These are phyloP conservation scores for Amphibalanus amphitrite DNA, from an alignment of 1,140 invertebrate species.

Conservation along the genomic window DNA sequence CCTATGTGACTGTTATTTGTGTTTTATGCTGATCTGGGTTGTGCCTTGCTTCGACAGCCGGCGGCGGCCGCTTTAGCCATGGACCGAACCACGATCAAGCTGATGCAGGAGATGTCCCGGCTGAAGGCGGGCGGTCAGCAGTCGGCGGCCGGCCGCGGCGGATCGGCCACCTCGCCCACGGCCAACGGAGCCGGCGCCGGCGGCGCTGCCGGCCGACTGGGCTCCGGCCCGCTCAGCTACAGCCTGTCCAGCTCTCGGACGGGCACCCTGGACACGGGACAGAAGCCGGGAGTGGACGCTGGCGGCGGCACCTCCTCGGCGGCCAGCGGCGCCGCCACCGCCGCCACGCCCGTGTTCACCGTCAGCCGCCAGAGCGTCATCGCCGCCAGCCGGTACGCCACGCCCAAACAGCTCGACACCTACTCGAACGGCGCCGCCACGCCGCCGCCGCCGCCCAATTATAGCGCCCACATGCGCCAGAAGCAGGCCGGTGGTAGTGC, in stretches of 20 bases:
- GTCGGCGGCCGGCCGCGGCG: conserved; percentile 1
- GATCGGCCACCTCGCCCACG: not conserved
- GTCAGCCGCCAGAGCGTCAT: conserved; percentile 35
- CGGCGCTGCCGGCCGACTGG: not conserved
- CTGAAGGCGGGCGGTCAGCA: not conserved
- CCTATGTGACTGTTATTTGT: no score
- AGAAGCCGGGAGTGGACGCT: not conserved
- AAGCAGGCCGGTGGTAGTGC: conserved; percentile 7
- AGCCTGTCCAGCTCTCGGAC: not conserved
- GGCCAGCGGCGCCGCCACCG: not conserved
- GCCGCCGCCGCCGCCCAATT: conserved; percentile 4
- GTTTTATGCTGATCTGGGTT: not conserved
- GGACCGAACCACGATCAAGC: not conserved
- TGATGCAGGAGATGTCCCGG: not conserved
- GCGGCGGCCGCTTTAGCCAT: not conserved
- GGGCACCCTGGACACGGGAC: not conserved
- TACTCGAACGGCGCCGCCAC: conserved; percentile 6
- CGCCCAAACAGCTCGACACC: conserved; percentile 39
- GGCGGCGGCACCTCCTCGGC: not conserved
- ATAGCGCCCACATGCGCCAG: not conserved
- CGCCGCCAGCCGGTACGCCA: conserved; percentile 53
- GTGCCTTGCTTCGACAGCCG: not conserved
- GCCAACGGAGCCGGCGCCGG: not conserved
- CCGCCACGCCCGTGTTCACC: not conserved
- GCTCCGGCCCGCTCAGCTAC: conserved; percentile 3